phyloP scores from a whole-genome alignment of 2,797 vertebrate genomes.

The Eulemur coronatus region DNA sequence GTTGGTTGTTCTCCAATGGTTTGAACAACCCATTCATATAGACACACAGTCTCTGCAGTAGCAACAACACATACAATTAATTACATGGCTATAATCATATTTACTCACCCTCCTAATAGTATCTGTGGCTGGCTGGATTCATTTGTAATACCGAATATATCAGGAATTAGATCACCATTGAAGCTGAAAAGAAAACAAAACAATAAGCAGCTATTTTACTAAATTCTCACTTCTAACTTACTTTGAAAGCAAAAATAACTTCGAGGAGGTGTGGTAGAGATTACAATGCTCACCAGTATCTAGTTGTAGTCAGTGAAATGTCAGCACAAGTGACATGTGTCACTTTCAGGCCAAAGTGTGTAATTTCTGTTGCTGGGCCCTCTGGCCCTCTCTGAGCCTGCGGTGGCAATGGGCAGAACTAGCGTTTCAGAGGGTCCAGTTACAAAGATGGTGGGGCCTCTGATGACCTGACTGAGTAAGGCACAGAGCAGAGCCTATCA shows the following conservation, averaged over 20 bases:
- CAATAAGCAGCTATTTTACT: conserved; percentile 16
- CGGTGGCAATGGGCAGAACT: background rate
- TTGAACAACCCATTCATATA: background rate
- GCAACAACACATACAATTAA: background rate
- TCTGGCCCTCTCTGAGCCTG: background rate
- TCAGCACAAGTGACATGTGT: background rate
- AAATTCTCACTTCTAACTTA: background rate
- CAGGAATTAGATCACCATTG: conserved; percentile 97
- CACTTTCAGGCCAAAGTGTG: background rate
- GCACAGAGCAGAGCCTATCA: background rate
- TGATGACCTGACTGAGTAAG: background rate
- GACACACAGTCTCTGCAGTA: background rate
- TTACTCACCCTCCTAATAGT: conserved; percentile 88
- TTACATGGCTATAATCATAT: background rate
- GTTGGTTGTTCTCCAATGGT: background rate
- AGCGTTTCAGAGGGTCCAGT: background rate
- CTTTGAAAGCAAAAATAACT: background rate
- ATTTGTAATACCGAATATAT: conserved; percentile 91
- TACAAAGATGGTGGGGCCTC: accelerated
- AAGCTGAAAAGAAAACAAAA: conserved; percentile 88
- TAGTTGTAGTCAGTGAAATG: background rate
- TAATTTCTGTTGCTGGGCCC: background rate
- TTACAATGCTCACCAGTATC: background rate
- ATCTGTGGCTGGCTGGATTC: conserved; percentile 84
- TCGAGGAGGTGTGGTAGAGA: background rate